Base-by-base conservation (phyloP, 1,140 invertebrate species). In the Brachionus rubens region DNA sequence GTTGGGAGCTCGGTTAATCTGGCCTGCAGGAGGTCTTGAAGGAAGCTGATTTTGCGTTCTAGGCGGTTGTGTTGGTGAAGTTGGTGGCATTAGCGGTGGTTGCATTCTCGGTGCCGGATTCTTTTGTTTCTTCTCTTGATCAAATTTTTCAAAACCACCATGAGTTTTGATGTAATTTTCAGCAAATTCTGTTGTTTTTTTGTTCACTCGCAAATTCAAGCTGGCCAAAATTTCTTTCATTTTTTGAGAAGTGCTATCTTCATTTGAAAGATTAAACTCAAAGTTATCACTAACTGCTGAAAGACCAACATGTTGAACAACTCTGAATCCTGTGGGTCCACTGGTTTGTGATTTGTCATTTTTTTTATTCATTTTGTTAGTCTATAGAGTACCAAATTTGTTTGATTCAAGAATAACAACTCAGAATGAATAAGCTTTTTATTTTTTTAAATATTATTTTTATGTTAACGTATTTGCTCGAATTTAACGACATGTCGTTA, bases 281-380 rank as follows among this genome's bases (percentile, higher is more conserved):
- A 72, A 72, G n/a, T 65, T 65, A 43, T 72, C 50, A 16, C 28
- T 50, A 9, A 33, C 46, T 19, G 12, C 19, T 43, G 68, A 72
- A 10, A 72, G 36, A 16, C 68, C 68, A 14, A 72, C 50, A 52
- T 72, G 68, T 2, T 48, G 43, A 1, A 72, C 68, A 5, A 72
- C 46, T 4, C 68, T 16, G 14, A 72, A 72, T 14, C 68, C 68
- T 19, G 46, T 72, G n/a, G 68, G 68, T 28, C 47, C 47, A 7
- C 68, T 72, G 19, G 50, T 72, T 72, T 72, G 68, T 10, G 68
- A 50, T 41, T 72, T 72, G 46, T 48, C 68, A n/a, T 50, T 54
- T 72, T 72, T 72, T 72, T 72, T 72, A 14, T 72, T 72, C 24
- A 50, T 72, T 24, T n/a, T n/a, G n/a, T 72, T 72, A 1, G 10